Evolutionary conservation across 1,140 invertebrate genomes (phyloP).

Genomic region (Nomia melanderi): DNA sequence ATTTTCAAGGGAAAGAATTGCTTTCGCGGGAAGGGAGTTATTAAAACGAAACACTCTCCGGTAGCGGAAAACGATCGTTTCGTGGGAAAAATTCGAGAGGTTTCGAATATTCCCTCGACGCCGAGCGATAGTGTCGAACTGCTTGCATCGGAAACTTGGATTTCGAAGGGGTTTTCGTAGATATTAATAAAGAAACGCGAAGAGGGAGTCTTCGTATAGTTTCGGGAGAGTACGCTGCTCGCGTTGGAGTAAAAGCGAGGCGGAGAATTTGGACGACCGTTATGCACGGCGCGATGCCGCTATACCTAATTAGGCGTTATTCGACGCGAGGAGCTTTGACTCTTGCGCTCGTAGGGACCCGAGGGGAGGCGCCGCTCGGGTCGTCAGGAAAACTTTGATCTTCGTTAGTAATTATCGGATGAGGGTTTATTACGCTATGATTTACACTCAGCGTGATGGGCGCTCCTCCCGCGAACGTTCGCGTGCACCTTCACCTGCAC

Average conservation of each 20-base stretch:
- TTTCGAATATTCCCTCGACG: no score
- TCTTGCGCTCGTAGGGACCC: conserved; percentile 22
- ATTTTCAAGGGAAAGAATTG: no score
- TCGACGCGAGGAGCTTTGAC: conserved; percentile 51
- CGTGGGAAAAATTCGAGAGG: no score
- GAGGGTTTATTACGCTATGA: conserved; percentile 46
- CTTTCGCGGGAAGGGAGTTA: no score
- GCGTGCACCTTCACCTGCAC: background rate
- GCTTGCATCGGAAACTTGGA: no score
- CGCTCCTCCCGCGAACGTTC: background rate
- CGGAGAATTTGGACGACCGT: background rate
- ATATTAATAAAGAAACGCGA: no score
- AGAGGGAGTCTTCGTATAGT: no score
- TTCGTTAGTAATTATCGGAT: conserved; percentile 58
- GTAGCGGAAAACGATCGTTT: no score
- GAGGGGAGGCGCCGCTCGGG: conserved; percentile 22
- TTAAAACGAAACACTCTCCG: no score
- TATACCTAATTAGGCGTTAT: conserved; percentile 59
- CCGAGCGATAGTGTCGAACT: no score
- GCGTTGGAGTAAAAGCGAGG: conserved; percentile 37
- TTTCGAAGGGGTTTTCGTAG: no score
- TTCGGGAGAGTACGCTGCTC: no score
- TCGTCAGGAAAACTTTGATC: conserved; percentile 56
- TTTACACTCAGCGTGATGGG: conserved; percentile 27
- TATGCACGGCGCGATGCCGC: conserved; percentile 6